These are phyloP conservation scores for Gorsachius magnificus DNA, from an alignment of 2,797 vertebrate species.

Conservation along the genomic window DNA sequence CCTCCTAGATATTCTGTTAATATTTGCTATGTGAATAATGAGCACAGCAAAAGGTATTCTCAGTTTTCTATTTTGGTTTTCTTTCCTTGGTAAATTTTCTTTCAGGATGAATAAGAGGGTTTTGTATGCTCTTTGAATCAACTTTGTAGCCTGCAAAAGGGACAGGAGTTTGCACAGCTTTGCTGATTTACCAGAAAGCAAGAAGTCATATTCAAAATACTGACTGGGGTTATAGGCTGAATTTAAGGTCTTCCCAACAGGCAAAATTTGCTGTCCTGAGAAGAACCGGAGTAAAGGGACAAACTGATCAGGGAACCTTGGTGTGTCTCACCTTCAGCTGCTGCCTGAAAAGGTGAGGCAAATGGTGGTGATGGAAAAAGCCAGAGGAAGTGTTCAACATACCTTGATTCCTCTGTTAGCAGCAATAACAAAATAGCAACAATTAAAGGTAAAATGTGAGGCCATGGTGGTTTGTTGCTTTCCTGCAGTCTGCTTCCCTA, in stretches of 20 bases:
- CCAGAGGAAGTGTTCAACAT: neutral
- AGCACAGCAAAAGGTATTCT: neutral
- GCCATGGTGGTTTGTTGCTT: neutral
- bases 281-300: neutral
- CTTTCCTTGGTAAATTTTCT: neutral
- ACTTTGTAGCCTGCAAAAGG: neutral
- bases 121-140: neutral
- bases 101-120: neutral
- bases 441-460: neutral
- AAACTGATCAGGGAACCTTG: neutral
- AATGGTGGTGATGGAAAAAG: neutral
- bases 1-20: neutral
- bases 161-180: neutral
- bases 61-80: neutral
- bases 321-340: neutral
- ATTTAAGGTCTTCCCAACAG: neutral
- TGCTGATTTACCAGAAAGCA: neutral
- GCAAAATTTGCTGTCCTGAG: neutral
- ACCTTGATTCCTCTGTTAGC: neutral
- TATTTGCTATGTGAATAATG: neutral
- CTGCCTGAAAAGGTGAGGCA: neutral
- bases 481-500: neutral
- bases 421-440: neutral
- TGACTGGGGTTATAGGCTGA: neutral
- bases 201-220: neutral